phyloP scores from a whole-genome alignment of 2,797 vertebrate genomes.

The Hydrolagus colliei region DNA sequence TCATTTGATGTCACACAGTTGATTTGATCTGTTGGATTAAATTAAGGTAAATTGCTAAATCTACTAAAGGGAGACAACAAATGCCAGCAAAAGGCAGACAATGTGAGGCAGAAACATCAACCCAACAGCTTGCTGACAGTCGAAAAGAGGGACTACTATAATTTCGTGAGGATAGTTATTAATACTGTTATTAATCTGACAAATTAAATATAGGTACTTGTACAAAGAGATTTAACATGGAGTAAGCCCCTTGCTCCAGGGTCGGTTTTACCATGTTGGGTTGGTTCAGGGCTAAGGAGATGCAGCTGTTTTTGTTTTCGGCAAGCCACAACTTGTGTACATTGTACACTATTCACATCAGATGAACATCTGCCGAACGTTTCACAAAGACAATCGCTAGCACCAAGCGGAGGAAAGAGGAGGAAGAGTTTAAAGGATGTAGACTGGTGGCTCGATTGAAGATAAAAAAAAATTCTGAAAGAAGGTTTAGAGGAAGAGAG shows the following conservation, averaged over 20 bases:
- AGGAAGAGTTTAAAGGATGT: too few species aligned
- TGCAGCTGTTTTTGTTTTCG: too few species aligned
- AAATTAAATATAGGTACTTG: not conserved
- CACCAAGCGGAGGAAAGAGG: too few species aligned
- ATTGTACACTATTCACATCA: too few species aligned
- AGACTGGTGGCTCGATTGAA: too few species aligned
- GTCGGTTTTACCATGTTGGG: not conserved
- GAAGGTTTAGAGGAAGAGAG: too few species aligned
- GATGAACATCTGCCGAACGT: too few species aligned
- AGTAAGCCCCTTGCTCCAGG: not conserved
- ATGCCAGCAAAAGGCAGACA: not conserved
- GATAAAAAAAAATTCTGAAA: too few species aligned
- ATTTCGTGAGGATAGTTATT: not conserved
- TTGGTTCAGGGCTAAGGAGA: too few species aligned
- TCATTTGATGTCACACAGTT: not conserved
- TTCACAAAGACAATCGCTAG: too few species aligned
- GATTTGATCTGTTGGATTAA: not conserved
- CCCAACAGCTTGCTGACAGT: not conserved
- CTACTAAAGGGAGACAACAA: not conserved
- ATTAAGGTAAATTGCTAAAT: slow-evolving; percentile 3
- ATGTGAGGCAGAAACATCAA: not conserved
- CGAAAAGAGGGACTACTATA: too few species aligned
- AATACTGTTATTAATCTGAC: not conserved
- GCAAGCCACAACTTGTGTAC: too few species aligned
- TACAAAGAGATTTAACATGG: not conserved